A percentile compares a stretch with the other conserved stretches of the same genome.
These are phyloP conservation scores for Lordiphosa collinella DNA, from an alignment of 1,140 invertebrate species.

Conservation along the genomic window DNA sequence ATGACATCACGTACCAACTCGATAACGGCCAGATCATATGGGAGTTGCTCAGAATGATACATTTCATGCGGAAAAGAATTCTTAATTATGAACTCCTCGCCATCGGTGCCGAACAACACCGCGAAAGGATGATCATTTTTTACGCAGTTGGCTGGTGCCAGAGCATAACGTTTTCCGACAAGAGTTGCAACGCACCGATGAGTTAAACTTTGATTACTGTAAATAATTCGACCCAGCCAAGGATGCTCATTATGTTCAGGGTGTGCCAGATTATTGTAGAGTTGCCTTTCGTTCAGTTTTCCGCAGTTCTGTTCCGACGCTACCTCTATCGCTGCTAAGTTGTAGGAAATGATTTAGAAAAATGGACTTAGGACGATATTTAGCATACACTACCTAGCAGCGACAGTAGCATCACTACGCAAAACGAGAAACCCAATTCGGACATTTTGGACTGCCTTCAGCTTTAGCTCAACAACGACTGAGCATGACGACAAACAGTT, in stretches of 20 bases:
- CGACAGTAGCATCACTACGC: too few relatives aligned
- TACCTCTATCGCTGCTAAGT: neutral
- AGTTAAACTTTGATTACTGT: neutral
- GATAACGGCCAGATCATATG: neutral
- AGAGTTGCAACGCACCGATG: neutral
- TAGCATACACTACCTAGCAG: too few relatives aligned
- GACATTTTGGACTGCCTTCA: too few relatives aligned
- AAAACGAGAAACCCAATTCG: too few relatives aligned
- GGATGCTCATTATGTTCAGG: slow-evolving; percentile 1
- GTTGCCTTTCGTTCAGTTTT: neutral
- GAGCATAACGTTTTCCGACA: neutral
- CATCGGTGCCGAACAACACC: neutral
- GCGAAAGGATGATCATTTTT: neutral
- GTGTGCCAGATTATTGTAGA: neutral
- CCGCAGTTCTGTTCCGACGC: neutral
- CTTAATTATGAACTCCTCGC: neutral
- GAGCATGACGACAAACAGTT: too few relatives aligned
- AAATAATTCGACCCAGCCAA: slow-evolving; percentile 1
- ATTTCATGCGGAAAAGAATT: neutral
- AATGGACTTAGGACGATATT: too few relatives aligned
- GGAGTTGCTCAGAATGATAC: too few relatives aligned
- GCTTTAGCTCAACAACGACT: too few relatives aligned
- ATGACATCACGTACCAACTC: neutral
- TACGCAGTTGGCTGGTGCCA: neutral
- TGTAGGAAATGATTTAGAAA: neutral